phyloP scores from a whole-genome alignment of 64 coral and sea anemone species.

The Catalaphyllia jardinei region DNA sequence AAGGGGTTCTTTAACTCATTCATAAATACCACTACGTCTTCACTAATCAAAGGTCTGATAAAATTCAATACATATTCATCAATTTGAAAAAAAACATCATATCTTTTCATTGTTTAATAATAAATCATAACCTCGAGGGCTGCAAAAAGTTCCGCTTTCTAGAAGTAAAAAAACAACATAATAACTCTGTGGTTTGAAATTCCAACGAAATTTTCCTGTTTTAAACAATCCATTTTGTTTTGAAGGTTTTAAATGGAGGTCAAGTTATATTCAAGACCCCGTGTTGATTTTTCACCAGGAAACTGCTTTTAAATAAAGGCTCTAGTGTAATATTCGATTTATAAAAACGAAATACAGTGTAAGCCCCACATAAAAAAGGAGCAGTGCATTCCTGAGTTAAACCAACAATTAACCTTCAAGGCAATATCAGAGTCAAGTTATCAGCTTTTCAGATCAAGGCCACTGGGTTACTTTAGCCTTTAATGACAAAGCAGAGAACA shows the following conservation, averaged over 20 bases:
- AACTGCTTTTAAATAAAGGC: not conserved
- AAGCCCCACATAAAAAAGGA: no score
- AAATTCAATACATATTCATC: not conserved
- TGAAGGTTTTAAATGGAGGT: not conserved
- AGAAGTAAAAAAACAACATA: not conserved
- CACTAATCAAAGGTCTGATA: not conserved
- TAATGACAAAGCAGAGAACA: not conserved
- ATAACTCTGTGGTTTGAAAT: not conserved
- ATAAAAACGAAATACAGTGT: no score
- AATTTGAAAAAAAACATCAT: not conserved
- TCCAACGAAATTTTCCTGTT: conserved; percentile 3
- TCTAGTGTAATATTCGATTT: no score
- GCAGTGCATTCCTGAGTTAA: no score
- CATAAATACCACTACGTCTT: not conserved
- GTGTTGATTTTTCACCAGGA: not conserved
- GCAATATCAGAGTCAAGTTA: not conserved
- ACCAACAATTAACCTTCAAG: no score
- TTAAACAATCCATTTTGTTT: not conserved
- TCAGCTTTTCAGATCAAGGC: not conserved
- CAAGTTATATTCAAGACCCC: not conserved
- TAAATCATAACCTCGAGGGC: not conserved
- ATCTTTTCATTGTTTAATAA: not conserved
- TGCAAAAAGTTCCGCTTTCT: conserved; percentile 25
- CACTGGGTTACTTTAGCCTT: not conserved
- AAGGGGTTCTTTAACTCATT: not conserved